These are phyloP conservation scores for Trypoxylus dichotomus DNA, from an alignment of 1,140 invertebrate genomes.

Conservation along the genomic window DNA sequence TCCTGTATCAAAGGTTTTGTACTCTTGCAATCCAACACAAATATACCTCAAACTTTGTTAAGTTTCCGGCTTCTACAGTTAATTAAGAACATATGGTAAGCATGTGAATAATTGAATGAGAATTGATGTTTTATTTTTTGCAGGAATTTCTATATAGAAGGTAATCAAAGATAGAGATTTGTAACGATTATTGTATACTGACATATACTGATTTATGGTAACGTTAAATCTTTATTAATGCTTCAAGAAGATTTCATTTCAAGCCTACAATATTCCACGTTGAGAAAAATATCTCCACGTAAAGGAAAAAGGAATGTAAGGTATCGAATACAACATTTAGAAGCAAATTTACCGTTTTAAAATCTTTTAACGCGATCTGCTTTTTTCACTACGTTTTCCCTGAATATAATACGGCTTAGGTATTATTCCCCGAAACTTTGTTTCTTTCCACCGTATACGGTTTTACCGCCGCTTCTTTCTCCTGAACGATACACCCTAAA, in stretches of 20 bases:
- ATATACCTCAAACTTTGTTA: not conserved
- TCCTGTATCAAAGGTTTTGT: no score
- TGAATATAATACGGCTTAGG: slow-evolving; percentile 8
- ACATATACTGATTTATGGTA: not conserved
- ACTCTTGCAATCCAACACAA: no score
- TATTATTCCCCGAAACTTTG: slow-evolving; percentile 2
- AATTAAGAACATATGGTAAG: not conserved
- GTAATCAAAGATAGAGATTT: not conserved
- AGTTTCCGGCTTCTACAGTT: not conserved
- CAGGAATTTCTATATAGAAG: not conserved
- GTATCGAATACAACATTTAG: not conserved
- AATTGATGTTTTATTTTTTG: not conserved
- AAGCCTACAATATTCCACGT: not conserved
- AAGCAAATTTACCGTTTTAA: not conserved
- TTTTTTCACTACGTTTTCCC: not conserved
- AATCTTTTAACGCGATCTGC: slow-evolving; percentile 19
- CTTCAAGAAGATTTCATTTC: not conserved
- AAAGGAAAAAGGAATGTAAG: not conserved
- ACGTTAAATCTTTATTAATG: not conserved
- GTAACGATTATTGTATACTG: not conserved
- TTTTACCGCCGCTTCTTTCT: not conserved
- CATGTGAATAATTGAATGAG: not conserved
- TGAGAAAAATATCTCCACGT: not conserved
- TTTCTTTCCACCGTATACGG: not conserved
- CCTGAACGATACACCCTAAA: slow-evolving; percentile 13